Conservation (phyloP, 2,797 vertebrate genomes). For the Pitangus sulphuratus region DNA sequence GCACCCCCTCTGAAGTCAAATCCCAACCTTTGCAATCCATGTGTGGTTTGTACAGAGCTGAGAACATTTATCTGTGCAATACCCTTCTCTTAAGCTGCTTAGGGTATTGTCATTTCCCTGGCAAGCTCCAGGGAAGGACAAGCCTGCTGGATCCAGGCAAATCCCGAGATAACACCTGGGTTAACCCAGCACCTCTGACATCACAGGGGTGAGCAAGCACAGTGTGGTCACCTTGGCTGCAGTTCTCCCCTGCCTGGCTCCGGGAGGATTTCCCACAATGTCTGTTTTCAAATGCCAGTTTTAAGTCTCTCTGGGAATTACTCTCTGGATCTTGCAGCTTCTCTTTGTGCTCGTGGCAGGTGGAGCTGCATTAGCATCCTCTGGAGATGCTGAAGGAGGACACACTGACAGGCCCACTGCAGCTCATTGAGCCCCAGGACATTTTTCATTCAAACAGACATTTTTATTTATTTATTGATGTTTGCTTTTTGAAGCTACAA, state of each 20-base stretch:
- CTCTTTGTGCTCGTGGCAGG: background rate
- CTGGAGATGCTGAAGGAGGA: background rate
- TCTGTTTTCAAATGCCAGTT: background rate
- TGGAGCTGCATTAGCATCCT: background rate
- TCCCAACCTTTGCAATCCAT: background rate
- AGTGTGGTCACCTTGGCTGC: background rate
- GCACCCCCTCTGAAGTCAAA: background rate
- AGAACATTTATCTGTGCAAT: background rate
- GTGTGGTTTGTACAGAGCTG: fast-evolving
- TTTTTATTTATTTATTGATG: conserved; percentile 19
- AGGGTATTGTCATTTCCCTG: background rate
- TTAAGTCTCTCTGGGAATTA: background rate
- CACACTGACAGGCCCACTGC: background rate
- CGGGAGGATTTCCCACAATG: background rate
- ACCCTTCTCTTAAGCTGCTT: background rate
- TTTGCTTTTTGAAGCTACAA: conserved; percentile 31
- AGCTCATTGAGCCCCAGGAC: background rate
- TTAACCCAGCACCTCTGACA: background rate
- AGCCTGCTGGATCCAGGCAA: background rate
- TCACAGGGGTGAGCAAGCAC: background rate
- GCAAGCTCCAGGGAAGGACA: background rate
- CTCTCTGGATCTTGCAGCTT: background rate
- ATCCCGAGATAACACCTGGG: background rate
- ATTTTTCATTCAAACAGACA: background rate
- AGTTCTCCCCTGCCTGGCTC: background rate